phyloP scores from a whole-genome alignment of 2,797 vertebrate species.

The Diceros bicornis region DNA sequence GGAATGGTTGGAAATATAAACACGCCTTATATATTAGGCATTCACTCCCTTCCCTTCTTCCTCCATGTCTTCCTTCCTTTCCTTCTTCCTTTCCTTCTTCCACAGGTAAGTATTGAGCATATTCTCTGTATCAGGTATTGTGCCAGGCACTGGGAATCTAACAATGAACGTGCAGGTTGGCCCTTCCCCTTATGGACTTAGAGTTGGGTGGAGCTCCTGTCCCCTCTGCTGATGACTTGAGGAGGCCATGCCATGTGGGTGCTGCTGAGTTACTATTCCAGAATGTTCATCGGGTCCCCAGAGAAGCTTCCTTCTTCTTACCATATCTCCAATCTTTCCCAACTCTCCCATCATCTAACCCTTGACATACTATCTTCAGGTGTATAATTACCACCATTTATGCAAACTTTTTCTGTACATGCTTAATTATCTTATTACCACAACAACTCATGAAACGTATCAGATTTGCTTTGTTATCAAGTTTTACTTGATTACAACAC shows the following conservation, averaged over 20 bases:
- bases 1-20: not conserved
- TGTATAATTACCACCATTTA: not conserved
- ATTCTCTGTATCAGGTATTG: not conserved
- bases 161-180: not conserved
- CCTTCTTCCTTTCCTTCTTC: not conserved
- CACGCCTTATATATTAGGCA: not conserved
- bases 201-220: not conserved
- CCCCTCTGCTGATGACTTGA: not conserved
- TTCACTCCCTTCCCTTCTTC: not conserved
- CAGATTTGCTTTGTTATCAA: conserved; percentile 34
- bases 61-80: not conserved
- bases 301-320: not conserved
- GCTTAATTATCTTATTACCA: conserved; percentile 5
- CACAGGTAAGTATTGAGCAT: not conserved
- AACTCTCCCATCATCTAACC: not conserved
- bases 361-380: not conserved
- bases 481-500: conserved; percentile 54
- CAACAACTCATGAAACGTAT: conserved; percentile 25
- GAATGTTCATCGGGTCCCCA: not conserved
- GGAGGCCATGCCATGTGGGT: not conserved
- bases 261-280: not conserved
- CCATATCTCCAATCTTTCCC: not conserved
- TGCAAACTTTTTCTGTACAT: not conserved
- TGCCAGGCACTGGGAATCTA: not conserved
- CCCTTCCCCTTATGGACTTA: not conserved